Base-by-base conservation (phyloP, 2,888 invertebrate species). In the Plagiodera versicolora region DNA sequence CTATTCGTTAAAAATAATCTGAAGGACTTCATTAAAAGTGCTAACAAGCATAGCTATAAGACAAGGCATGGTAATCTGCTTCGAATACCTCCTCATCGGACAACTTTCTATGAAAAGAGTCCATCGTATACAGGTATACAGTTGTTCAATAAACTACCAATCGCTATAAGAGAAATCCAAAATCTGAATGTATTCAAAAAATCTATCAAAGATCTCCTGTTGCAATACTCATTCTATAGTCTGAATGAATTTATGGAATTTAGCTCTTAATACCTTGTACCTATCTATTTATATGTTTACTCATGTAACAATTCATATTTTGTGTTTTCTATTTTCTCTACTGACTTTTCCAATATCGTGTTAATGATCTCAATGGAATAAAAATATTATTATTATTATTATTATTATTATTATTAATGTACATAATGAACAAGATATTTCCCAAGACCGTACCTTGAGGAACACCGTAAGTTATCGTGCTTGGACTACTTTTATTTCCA, bases 401-500 rank as follows among this genome's bases (percentile, higher is more conserved):
- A n/a, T n/a, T n/a, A n/a, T n/a, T n/a, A n/a, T n/a, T n/a, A n/a
- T n/a, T 45, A 45, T 45, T 3, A 45, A 45, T 45, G 45, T 45
- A 45, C n/a, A 45, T 45, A 45, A 45, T 16, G 14, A 45, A 16
- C n/a, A n/a, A n/a, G n/a, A n/a, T n/a, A 45, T 45, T 11, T 45
- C 45, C 45, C 45, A 45, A 45, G 45, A 45, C 45, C 5, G 45
- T 45, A 16, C 14, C 14, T 14, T 45, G 14, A 45, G n/a, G n/a
- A 16, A n/a, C n/a, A 9, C 14, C 14, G n/a, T n/a, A n/a, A n/a
- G n/a, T n/a, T n/a, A n/a, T n/a, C n/a, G n/a, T n/a, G n/a, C n/a
- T n/a, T n/a, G 45, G 45, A 45, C 45, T 45, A 45, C 45, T 45
- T 45, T 16, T 45, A 45, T 45, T 45, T 45, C n/a, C 45, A 45